These are phyloP conservation scores for Australoheros scitulus DNA, from an alignment of 2,113 vertebrate genomes.

Conservation along the genomic window DNA sequence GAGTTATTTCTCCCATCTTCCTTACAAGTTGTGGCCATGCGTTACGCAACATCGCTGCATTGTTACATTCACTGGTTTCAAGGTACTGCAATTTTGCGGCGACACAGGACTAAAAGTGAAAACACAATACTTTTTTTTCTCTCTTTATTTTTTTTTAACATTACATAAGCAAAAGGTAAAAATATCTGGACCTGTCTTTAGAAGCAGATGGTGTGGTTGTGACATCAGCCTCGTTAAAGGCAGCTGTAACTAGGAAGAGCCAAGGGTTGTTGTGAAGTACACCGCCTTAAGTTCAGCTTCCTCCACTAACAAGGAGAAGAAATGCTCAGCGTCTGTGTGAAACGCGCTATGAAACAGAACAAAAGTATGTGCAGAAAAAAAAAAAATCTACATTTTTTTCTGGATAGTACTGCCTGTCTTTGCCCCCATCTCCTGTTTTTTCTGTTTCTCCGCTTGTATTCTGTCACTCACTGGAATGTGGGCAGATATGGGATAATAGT, in stretches of 20 bases:
- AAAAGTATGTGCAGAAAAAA: constrained; percentile 19
- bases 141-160: constrained; percentile 11
- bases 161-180: constrained; percentile 66
- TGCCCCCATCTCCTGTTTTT: constrained; percentile 29
- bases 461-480: constrained; percentile 70
- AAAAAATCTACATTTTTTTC: constrained; percentile 42
- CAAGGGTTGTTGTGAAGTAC: constrained; percentile 39
- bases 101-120: constrained; percentile 17
- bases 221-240: constrained; percentile 67
- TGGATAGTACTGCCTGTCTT: constrained; percentile 19
- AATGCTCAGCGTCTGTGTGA: constrained; percentile 22
- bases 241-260: constrained; percentile 43
- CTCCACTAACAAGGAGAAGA: constrained; percentile 46
- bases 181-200: constrained; percentile 63
- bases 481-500: constrained; percentile 74
- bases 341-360: constrained; percentile 4
- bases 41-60: constrained; percentile 31
- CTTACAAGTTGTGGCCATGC: constrained; percentile 19
- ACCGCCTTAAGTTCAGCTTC: constrained; percentile 34
- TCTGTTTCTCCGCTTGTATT: constrained; percentile 50
- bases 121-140: constrained; percentile 1
- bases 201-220: constrained; percentile 69
- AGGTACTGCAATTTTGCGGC: constrained; percentile 17
- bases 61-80: constrained; percentile 34
- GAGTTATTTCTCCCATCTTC: constrained; percentile 20